These are phyloP conservation scores for Protobothrops mucrosquamatus DNA, from an alignment of 2,113 vertebrate genomes.

Conservation along the genomic window DNA sequence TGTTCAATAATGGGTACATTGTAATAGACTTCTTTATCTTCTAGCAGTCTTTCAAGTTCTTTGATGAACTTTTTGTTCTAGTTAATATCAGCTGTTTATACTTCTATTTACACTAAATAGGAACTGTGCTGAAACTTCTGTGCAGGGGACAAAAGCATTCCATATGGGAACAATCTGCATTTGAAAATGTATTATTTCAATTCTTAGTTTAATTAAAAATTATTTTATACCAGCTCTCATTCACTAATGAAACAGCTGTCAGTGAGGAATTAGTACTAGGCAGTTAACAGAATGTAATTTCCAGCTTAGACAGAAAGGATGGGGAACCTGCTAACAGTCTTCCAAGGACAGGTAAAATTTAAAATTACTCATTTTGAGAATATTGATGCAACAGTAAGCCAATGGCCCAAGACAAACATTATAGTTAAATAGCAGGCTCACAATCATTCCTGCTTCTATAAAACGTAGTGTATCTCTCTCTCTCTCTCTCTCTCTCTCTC, in stretches of 20 bases:
- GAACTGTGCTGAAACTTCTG: conserved; percentile 30
- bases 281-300: conserved; percentile 55
- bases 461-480: background rate
- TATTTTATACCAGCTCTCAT: conserved; percentile 51
- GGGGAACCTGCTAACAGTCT: conserved; percentile 40
- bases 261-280: conserved; percentile 56
- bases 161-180: background rate
- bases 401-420: conserved; percentile 12
- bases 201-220: conserved; percentile 58
- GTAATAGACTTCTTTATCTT: background rate
- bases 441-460: conserved; percentile 17
- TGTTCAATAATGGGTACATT: background rate
- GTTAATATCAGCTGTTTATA: conserved; percentile 25
- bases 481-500: background rate
- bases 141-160: background rate
- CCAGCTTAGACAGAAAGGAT: conserved; percentile 33
- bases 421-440: conserved; percentile 11
- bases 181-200: conserved; percentile 39
- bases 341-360: conserved; percentile 47
- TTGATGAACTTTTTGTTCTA: conserved; percentile 55
- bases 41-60: conserved; percentile 26
- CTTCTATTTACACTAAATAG: conserved; percentile 43
- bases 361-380: conserved; percentile 44
- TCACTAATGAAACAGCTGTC: conserved; percentile 59
- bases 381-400: conserved; percentile 25